Base-by-base conservation (phyloP, 2,797 vertebrate species). In the Tamandua tetradactyla region DNA sequence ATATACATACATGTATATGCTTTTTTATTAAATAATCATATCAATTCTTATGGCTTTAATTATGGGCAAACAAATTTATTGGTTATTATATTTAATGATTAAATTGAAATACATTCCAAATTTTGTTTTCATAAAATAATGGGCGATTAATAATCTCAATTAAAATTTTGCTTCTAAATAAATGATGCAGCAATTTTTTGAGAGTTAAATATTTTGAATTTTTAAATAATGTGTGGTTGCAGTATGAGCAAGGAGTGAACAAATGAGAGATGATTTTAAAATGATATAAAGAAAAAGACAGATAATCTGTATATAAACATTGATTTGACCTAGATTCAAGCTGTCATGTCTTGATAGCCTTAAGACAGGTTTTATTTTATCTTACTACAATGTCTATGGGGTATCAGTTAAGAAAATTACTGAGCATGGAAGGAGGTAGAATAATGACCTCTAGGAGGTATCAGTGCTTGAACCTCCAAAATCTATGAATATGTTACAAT, bases 361-460 rank as follows among this genome's bases (percentile, higher is more conserved):
- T 68, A 87, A 87, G 72, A 37, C 87, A 44, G 52, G 20, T 27
- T 92, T 95, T 0, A 11, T 87, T 81, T 68, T 27, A 55, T 57
- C 61, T 80, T 59, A 17, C 3, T 14, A 42, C 32, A 96, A 90
- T 84, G 83, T 80, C 57, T 82, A 47, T 62, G 15, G 89, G 87
- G 75, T 92, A 94, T 95, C 92, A 35, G 52, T 89, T 55, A 72
- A 92, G 87, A 91, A 95, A 87, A 87, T 42, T 42, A 87, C 6
- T 1, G 44, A 82, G 22, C 55, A 90, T 30, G 37, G 89, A n/a
- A 75, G 10, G 40, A 4, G 32, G 49, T 52, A 61, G 10, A 47
- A 30, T 44, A 81, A 78, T n/a, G 22, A 15, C 59, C 32, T 32
- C 32, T 32, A 7, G 44, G n/a, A n/a, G 18, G 42, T 1, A 1